Evolutionary conservation across 1,140 invertebrate genomes (phyloP).

Genomic region (Tetramorium simillimum): DNA sequence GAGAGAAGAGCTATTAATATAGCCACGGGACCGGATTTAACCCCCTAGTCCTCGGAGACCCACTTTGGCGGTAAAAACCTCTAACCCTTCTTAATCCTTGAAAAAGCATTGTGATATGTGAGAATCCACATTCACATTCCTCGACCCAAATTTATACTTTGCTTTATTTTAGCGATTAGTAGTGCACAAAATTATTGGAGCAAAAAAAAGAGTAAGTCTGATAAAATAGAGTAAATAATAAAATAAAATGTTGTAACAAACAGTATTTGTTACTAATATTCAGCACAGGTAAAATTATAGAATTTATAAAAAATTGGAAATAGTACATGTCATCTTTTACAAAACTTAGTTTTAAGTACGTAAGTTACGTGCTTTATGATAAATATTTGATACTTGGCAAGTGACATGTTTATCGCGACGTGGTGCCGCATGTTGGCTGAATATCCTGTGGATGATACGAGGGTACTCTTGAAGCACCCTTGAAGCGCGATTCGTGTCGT

Average conservation of each 20-base stretch:
- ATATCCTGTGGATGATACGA: constrained; percentile 76
- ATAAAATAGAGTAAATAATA: background rate
- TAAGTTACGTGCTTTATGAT: constrained; percentile 73
- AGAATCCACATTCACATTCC: constrained; percentile 46
- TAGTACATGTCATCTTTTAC: background rate
- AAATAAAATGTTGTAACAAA: background rate
- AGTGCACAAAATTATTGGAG: background rate
- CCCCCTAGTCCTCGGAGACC: constrained; percentile 64
- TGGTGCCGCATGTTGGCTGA: constrained; percentile 70
- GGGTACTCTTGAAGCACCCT: constrained; percentile 77
- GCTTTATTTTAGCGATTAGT: constrained; percentile 36
- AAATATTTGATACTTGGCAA: constrained; percentile 81
- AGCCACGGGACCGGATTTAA: constrained; percentile 79
- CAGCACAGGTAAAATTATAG: background rate
- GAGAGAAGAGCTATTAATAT: constrained; percentile 81
- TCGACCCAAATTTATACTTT: constrained; percentile 66
- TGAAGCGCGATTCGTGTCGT: constrained; percentile 78
- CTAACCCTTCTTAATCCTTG: constrained; percentile 78
- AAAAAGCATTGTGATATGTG: constrained; percentile 32
- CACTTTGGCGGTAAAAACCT: constrained; percentile 71
- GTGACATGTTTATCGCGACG: constrained; percentile 80
- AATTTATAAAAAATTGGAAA: background rate
- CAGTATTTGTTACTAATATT: constrained; percentile 4
- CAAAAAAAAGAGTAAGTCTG: background rate
- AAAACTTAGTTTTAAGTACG: constrained; percentile 1